Conservation (phyloP, 2,888 invertebrate genomes). For the Netelia inedita region DNA sequence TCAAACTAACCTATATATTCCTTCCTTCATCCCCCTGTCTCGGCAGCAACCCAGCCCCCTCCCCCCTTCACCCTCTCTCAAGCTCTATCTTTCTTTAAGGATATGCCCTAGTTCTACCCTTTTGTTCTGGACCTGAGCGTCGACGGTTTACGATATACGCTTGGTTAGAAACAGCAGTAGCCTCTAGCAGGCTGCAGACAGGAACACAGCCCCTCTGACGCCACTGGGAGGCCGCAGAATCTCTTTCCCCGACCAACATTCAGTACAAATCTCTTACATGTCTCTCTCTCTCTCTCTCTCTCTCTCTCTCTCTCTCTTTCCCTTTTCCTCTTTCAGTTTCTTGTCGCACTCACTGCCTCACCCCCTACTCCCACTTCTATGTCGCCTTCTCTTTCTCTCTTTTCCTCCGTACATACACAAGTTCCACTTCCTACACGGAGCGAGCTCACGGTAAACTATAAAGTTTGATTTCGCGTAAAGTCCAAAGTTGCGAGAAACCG, state of each 20-base stretch:
- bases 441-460: slow-evolving; percentile 23
- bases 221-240: slow-evolving; percentile 38
- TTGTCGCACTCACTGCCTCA: neutral
- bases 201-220: slow-evolving; percentile 15
- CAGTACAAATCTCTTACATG: neutral
- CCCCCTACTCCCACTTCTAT: slow-evolving; percentile 13
- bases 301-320: neutral
- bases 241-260: slow-evolving; percentile 35
- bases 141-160: slow-evolving; percentile 43
- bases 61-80: slow-evolving; percentile 17
- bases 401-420: neutral
- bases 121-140: slow-evolving; percentile 32
- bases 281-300: slow-evolving; percentile 21
- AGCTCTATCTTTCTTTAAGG: slow-evolving; percentile 51
- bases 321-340: slow-evolving; percentile 12
- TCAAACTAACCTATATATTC: slow-evolving; percentile 8
- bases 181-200: slow-evolving; percentile 17
- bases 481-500: slow-evolving; percentile 33
- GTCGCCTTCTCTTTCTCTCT: neutral
- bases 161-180: slow-evolving; percentile 6
- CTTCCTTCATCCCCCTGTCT: slow-evolving; percentile 8
- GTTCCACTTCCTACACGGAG: slow-evolving; percentile 11
- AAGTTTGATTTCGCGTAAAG: slow-evolving; percentile 54
- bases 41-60: neutral
- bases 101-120: slow-evolving; percentile 36